Percentiles rank a stretch among this genome's conserved stretches.
phyloP scores from a whole-genome alignment of 2,888 invertebrate genomes.

The Lepidochrysops patricia region DNA sequence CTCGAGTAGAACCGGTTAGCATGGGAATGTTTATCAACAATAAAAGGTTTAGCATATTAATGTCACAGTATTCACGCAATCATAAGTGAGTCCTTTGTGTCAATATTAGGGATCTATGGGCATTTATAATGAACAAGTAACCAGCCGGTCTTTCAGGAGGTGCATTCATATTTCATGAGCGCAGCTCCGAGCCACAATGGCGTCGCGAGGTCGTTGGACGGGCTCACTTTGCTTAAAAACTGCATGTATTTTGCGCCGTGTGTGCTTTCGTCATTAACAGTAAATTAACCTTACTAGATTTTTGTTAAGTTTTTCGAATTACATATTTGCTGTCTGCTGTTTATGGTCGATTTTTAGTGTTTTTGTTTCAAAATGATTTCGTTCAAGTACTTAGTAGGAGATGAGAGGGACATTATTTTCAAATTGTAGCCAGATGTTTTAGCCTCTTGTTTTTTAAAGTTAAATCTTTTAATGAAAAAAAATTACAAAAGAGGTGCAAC shows the following conservation, averaged over 20 bases:
- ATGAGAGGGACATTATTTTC: no score
- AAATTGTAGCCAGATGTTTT: no score
- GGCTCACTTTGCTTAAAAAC: constrained; percentile 36
- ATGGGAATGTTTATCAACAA: constrained; percentile 38
- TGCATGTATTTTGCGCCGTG: neutral
- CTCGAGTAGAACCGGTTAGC: constrained; percentile 30
- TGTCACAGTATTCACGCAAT: constrained; percentile 17
- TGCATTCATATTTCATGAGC: constrained; percentile 69
- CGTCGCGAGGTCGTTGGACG: constrained; percentile 65
- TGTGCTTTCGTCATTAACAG: neutral
- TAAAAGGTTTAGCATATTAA: constrained; percentile 45
- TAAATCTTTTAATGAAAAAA: no score
- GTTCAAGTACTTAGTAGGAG: no score
- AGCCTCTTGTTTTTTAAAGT: no score
- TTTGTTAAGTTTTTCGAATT: neutral
- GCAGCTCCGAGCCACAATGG: constrained; percentile 57
- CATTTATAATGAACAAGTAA: constrained; percentile 29
- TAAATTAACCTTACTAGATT: constrained; percentile 14
- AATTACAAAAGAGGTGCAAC: no score
- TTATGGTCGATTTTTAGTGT: neutral
- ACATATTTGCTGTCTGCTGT: neutral
- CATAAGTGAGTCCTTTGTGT: constrained; percentile 26
- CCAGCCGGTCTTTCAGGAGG: constrained; percentile 54
- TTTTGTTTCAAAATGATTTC: neutral
- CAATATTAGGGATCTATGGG: constrained; percentile 28